Percentiles rank a stretch among this genome's conserved stretches.
Conservation (phyloP, 1,140 invertebrate species). For the Pteromalus puparum region DNA sequence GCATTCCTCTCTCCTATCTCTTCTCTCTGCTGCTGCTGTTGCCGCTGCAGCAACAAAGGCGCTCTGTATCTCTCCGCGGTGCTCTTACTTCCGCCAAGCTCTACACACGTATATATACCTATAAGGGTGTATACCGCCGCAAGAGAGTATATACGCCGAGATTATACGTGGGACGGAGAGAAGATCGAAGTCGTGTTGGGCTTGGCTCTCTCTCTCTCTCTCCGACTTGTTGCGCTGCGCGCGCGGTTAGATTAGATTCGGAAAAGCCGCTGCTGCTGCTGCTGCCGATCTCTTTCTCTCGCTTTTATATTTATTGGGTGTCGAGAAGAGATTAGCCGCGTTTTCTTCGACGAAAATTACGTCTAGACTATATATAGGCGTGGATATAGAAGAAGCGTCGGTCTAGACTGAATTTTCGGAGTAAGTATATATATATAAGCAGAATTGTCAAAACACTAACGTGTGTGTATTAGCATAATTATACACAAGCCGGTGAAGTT, state of each 20-base stretch:
- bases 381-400: no score
- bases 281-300: neutral
- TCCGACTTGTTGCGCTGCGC: neutral
- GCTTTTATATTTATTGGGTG: no score
- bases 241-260: neutral
- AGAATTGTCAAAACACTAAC: neutral
- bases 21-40: neutral
- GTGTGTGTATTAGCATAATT: neutral
- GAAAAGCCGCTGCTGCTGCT: neutral
- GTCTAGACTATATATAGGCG: no score
- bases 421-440: no score
- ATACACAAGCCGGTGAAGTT: neutral
- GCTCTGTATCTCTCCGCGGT: neutral
- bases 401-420: neutral
- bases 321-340: no score
- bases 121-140: neutral
- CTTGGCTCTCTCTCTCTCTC: neutral
- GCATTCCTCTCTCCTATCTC: conserved; percentile 29
- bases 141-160: neutral
- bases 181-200: neutral
- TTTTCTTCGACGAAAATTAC: no score
- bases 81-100: conserved; percentile 12
- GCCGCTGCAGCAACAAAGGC: conserved; percentile 25
- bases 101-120: neutral
- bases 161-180: neutral